These are phyloP conservation scores for Macrobrachium rosenbergii DNA, from an alignment of 1,140 invertebrate genomes.

Conservation along the genomic window DNA sequence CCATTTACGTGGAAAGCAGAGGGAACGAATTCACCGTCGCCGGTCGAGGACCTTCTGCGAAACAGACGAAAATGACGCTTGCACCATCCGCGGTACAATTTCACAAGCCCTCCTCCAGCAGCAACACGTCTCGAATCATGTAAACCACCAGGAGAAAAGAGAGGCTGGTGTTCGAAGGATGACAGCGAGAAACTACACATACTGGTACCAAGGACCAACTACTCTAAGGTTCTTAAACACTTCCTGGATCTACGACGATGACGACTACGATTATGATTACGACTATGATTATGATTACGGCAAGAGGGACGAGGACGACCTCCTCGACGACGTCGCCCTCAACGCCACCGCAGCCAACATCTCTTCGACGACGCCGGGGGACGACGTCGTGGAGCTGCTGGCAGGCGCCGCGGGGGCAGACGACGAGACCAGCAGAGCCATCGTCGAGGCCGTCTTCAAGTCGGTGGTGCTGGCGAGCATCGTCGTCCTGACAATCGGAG, in stretches of 20 bases:
- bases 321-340: background rate
- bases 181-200: no score
- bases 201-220: no score
- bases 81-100: no score
- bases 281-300: background rate
- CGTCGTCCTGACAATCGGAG: conserved; percentile 74
- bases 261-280: conserved; percentile 48
- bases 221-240: conserved; percentile 53
- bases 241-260: conserved; percentile 54
- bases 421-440: conserved; percentile 9
- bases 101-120: no score
- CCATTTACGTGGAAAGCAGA: no score
- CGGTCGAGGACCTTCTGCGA: no score
- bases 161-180: no score
- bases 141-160: no score
- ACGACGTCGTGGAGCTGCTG: background rate
- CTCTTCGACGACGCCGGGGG: background rate
- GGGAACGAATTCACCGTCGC: no score
- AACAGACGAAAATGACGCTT: no score
- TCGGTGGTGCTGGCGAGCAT: conserved; percentile 70
- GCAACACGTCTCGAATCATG: no score
- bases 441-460: conserved; percentile 64
- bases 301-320: no score
- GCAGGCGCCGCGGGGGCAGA: conserved; percentile 24
- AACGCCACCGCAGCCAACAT: background rate